These are phyloP conservation scores for Chondrilla cf. caribensis DNA, from an alignment of 37 sponge, comb jelly and placozoan genomes.

Conservation along the genomic window DNA sequence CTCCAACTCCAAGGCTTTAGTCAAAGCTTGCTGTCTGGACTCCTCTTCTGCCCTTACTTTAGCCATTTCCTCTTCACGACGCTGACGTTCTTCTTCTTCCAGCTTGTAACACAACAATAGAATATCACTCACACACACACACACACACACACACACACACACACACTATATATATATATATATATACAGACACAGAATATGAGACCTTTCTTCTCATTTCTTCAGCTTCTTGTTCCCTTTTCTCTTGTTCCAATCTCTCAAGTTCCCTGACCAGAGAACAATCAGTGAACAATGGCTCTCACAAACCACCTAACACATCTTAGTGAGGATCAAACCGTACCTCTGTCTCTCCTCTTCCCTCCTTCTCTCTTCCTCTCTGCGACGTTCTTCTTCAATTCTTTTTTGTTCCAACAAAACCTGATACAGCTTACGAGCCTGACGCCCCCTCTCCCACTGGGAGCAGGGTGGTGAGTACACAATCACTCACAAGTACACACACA, in stretches of 20 bases:
- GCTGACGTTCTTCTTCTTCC: slow-evolving; percentile 66
- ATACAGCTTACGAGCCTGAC: slow-evolving; percentile 75
- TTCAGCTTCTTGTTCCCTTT: slow-evolving; percentile 74
- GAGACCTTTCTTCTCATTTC: slow-evolving; percentile 76
- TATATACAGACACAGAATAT: neutral
- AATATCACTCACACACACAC: neutral
- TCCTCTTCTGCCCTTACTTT: slow-evolving; percentile 56
- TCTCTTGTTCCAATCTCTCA: slow-evolving; percentile 82
- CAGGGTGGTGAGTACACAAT: neutral
- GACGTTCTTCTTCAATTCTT: slow-evolving; percentile 83
- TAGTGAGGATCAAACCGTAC: neutral
- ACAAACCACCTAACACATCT: neutral
- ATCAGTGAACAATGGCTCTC: neutral
- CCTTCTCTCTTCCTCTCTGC: slow-evolving; percentile 81
- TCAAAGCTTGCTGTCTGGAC: slow-evolving; percentile 43
- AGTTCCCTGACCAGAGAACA: slow-evolving; percentile 59
- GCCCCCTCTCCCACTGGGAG: slow-evolving; percentile 64
- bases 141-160: neutral
- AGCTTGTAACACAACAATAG: slow-evolving; percentile 28
- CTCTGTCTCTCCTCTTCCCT: slow-evolving; percentile 52
- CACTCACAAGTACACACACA: neutral
- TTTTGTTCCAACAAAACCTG: slow-evolving; percentile 67
- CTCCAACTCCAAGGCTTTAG: slow-evolving; percentile 52
- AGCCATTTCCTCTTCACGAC: slow-evolving; percentile 43
- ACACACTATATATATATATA: too few species aligned